Evolutionary conservation across 2,797 vertebrate genomes (phyloP), one percentile per base, ranked within the genome.

Genomic region (Chelmon rostratus): DNA sequence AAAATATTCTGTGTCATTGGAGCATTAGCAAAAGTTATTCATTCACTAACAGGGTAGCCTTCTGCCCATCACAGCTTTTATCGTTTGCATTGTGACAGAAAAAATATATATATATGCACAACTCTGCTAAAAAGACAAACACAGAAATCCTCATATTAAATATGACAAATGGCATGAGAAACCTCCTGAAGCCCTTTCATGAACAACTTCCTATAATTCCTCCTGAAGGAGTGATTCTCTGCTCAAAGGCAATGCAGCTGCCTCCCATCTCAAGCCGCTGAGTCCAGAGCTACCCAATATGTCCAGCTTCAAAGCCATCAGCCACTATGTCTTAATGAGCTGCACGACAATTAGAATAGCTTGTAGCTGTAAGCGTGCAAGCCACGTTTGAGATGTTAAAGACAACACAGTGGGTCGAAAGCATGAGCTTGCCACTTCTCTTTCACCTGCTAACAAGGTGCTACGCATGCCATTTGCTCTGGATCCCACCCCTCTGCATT

Each of bases 221-320:
- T 13, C 31, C 57, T 73, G 53, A 78, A 59, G 57, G 53, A 68
- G 35, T 12, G 16, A 77, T 78, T 79, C 71, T 73, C 50, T 3
- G 61, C 78, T 66, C 33, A 71, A 68, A 86, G 74, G 73, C 59
- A 58, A 6, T 6, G 58, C 83, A 78, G 70, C 76, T 79, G 81
- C 71, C 68, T 78, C 58, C 61, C 74, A 81, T 83, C 74, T 31
- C 57, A 38, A 76, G 53, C 81, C 61, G 33, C 59, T 0, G 31
- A 78, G 38, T 68, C 73, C 76, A 72, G 19, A 64, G 68, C 47
- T 11, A 58, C 65, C 46, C 70, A 21, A 33, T 8, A 57, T 46
- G 81, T 78, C 81, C 80, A 25, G 82, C 77, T 64, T 80, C 67
- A 86, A 83, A 89, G 52, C 65, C 59, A 59, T n/a, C 35, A 58